These are phyloP conservation scores for Oreochromis grahami DNA, from an alignment of 2,797 vertebrate species.

Conservation along the genomic window DNA sequence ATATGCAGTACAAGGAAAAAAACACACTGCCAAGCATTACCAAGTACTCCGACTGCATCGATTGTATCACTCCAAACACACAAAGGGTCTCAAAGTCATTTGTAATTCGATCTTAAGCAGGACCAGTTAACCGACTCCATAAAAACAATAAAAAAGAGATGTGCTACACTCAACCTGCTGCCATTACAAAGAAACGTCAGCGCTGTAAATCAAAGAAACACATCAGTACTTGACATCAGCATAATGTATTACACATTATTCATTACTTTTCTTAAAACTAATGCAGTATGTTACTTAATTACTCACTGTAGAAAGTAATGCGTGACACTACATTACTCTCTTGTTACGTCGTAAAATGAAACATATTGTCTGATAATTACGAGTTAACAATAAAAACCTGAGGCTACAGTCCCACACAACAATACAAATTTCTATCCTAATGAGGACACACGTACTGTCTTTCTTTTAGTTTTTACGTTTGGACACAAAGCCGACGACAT, in stretches of 20 bases:
- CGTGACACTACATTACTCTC: neutral
- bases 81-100: neutral
- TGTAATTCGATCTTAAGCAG: neutral
- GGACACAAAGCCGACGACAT: neutral
- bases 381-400: neutral
- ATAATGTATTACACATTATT: neutral
- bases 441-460: neutral
- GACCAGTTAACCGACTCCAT: neutral
- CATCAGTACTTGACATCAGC: neutral
- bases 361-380: neutral
- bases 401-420: neutral
- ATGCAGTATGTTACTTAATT: neutral
- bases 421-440: neutral
- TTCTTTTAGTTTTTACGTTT: neutral
- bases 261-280: neutral
- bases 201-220: neutral
- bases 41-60: neutral
- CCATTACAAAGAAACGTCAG: neutral
- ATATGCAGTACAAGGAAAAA: neutral
- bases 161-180: neutral
- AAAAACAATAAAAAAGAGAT: neutral
- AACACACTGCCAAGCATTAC: neutral
- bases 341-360: neutral
- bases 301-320: neutral
- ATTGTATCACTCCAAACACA: neutral